Conservation (phyloP, 1,140 invertebrate species). For the Drosophila albomicans region DNA sequence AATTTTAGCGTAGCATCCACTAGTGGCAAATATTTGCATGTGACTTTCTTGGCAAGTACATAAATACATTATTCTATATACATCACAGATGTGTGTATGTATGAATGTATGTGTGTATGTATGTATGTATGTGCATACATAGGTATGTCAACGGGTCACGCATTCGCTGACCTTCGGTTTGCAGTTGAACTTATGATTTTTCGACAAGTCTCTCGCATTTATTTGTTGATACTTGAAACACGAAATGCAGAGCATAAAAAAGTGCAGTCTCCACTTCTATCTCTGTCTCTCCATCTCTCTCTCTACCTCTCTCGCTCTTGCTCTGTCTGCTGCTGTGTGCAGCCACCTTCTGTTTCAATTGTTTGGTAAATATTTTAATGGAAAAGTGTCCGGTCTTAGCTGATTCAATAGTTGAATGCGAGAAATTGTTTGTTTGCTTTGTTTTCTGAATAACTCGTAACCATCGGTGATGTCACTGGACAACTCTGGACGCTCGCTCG, state of each 20-base stretch:
- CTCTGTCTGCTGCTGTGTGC: background rate
- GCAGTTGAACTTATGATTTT: background rate
- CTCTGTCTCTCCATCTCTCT: background rate
- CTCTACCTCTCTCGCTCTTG: background rate
- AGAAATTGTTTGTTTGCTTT: conserved; percentile 50
- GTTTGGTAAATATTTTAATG: conserved; percentile 49
- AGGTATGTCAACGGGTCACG: conserved; percentile 14
- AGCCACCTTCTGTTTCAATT: conserved; percentile 37
- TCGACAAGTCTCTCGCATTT: conserved; percentile 1
- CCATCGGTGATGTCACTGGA: conserved; percentile 60
- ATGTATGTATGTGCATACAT: background rate
- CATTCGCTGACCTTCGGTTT: conserved; percentile 24
- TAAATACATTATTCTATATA: background rate
- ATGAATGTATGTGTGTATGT: no score
- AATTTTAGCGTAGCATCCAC: no score
- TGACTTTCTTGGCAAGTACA: background rate
- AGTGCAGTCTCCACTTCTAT: background rate
- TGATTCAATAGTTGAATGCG: conserved; percentile 42
- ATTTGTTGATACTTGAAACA: conserved; percentile 34
- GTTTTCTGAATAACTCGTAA: conserved; percentile 49
- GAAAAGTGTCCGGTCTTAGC: conserved; percentile 45
- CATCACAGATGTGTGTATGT: background rate
- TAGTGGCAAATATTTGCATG: background rate
- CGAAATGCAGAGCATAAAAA: background rate
- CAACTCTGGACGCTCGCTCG: background rate